These are phyloP conservation scores for Tetropium fuscum DNA, from an alignment of 2,888 invertebrate genomes.

Conservation along the genomic window DNA sequence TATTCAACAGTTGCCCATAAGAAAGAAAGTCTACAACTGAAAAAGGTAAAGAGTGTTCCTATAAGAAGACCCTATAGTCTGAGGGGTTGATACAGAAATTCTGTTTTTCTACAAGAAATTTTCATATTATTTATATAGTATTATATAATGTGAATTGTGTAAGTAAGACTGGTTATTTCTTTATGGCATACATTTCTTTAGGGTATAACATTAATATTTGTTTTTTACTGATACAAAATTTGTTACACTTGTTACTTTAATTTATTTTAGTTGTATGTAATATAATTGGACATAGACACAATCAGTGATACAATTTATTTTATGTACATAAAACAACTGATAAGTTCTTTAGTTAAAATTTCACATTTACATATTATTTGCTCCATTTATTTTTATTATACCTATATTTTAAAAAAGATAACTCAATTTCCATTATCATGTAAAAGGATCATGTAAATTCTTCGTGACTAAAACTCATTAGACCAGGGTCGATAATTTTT, in stretches of 20 bases:
- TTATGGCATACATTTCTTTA: constrained; percentile 24
- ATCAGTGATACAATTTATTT: too few relatives aligned
- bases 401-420: too few relatives aligned
- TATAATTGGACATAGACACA: too few relatives aligned
- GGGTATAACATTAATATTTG: constrained; percentile 5
- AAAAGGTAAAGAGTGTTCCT: constrained; percentile 43
- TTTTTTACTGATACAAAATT: constrained; percentile 3
- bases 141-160: constrained; percentile 27
- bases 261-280: not conserved
- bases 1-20: constrained; percentile 33
- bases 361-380: too few relatives aligned
- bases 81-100: constrained; percentile 48
- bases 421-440: too few relatives aligned
- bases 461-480: too few relatives aligned
- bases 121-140: constrained; percentile 11
- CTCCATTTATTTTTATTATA: too few relatives aligned
- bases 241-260: constrained; percentile 1
- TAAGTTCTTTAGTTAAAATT: too few relatives aligned
- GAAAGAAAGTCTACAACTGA: constrained; percentile 30
- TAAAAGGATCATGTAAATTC: too few relatives aligned
- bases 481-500: too few relatives aligned
- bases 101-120: constrained; percentile 28
- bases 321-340: too few relatives aligned
- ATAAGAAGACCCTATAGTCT: constrained; percentile 53
- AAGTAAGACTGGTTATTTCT: constrained; percentile 39